Percentiles rank a stretch among this genome's conserved stretches.
phyloP scores from a whole-genome alignment of 2,113 vertebrate genomes.

The Sialia sialis region DNA sequence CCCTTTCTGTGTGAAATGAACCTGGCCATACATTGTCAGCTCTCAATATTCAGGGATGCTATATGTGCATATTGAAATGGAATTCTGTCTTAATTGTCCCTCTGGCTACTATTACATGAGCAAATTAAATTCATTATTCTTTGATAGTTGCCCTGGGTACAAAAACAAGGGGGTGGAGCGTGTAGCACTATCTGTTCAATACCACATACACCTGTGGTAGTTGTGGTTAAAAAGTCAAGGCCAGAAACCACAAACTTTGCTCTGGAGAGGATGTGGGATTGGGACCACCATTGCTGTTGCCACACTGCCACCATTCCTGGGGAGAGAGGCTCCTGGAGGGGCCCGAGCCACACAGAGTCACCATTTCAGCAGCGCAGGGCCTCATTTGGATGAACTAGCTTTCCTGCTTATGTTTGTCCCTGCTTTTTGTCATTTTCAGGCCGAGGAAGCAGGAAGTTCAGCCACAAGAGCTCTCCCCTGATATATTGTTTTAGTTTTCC shows the following conservation, averaged over 20 bases:
- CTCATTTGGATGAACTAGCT: background rate
- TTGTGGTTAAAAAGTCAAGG: background rate
- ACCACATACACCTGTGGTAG: fast-evolving
- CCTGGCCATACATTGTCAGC: background rate
- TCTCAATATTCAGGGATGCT: background rate
- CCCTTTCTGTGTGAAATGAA: background rate
- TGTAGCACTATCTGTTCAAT: background rate
- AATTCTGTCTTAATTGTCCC: background rate
- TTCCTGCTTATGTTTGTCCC: background rate
- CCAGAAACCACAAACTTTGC: background rate
- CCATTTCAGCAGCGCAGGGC: fast-evolving
- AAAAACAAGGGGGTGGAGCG: background rate
- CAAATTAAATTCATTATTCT: background rate
- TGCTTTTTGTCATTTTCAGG: background rate
- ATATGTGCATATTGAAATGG: background rate
- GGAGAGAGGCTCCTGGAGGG: fast-evolving
- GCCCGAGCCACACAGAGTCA: fast-evolving
- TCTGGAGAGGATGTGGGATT: background rate
- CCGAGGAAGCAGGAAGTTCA: background rate
- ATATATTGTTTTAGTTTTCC: background rate
- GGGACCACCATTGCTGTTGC: background rate
- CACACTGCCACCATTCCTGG: fast-evolving
- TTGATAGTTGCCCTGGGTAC: background rate
- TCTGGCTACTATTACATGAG: background rate
- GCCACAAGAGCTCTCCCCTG: fast-evolving